Evolutionary conservation across 2,113 vertebrate genomes (phyloP), one percentile per base, ranked within the genome.

Genomic region (Chionodraco myersi): DNA sequence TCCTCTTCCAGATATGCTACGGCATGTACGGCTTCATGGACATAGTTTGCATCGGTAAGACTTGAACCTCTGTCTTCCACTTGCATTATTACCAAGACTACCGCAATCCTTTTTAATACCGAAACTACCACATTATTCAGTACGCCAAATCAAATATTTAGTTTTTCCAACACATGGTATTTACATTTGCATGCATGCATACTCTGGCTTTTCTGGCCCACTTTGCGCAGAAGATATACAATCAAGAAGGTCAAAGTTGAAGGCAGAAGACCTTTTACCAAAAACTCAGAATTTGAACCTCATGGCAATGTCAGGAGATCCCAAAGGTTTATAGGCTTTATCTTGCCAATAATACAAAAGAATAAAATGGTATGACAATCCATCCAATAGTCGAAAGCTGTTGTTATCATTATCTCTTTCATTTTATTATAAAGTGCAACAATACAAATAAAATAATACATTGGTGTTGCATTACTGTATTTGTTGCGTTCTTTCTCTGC

Each of bases 21-120:
- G 96, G 96, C 92, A 96, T 97, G 96, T 97, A 97, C 1, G 96
- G 96, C 89, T 97, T 97, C 93, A 97, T 97, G 96, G 96, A 97
- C 88, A 93, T 97, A 3, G 96, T 97, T 84, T 97, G 96, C 82
- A 94, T 97, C 93, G 96, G 96, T 97, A 72, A 96, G 95, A 41
- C 36, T 30, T 3, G 3, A 30, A 30, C 30, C 30, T 30, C 30
- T 30, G 30, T 30, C 30, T 30, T 30, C 30, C 30, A 30, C 30
- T 30, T 30, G 30, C 30, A 30, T 30, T 30, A 30, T 30, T 30
- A 30, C 30, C 30, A 30, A 30, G 30, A 30, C 30, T 30, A 30
- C 30, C 30, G 30, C 30, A 30, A 30, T 30, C 3, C 30, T 30
- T 30, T 30, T 30, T 30, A 30, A 30, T 30, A 30, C 30, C 30